Base-by-base conservation (phyloP, 2,797 vertebrate species). In the Platyrinchus mystaceus region DNA sequence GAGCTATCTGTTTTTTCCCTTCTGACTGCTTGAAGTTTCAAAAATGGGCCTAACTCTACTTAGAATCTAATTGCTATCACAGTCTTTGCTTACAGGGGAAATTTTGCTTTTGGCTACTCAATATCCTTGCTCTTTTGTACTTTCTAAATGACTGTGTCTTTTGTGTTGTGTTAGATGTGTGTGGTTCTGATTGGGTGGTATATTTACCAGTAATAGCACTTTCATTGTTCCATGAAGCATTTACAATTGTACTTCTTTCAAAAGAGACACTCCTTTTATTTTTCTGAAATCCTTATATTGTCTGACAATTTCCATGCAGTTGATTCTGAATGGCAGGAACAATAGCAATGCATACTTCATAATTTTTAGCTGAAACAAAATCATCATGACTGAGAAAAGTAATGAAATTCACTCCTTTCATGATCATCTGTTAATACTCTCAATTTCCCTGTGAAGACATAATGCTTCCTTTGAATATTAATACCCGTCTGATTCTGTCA, bases 281-380 rank as follows among this genome's bases (percentile, higher is more conserved):
- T 92, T 96, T 85, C 58, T 87, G 71, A 92, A 93, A 91, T 92
- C 43, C 55, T 92, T 22, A 36, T 85, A 95, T 83, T 93, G 87
- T 93, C 89, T 95, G 89, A 84, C 50, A 81, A 67, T 95, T 96
- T 96, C 58, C 71, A 89, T 94, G 93, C 92, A 78, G 84, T 92
- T 93, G 89, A 95, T 94, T 95, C 69, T 94, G 82, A 94, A 94
- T 86, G 66, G 43, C 46, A 75, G 66, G 87, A 94, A 95, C 90
- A 95, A 95, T 94, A 92, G 92, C 62, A 87, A 47, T 75, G 62
- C 73, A 93, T 78, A 84, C 90, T 93, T 95, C 82, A 69, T 92
- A 92, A 92, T 95, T 95, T 95, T 94, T 80, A 89, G 76, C 76
- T 94, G 93, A 94, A 95, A 89, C 4, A 36, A 94, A 96, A 96